A percentile compares a stretch with the other conserved stretches of the same genome.
These are phyloP conservation scores for Ischnura elegans DNA, from an alignment of 2,888 invertebrate species.

Conservation along the genomic window DNA sequence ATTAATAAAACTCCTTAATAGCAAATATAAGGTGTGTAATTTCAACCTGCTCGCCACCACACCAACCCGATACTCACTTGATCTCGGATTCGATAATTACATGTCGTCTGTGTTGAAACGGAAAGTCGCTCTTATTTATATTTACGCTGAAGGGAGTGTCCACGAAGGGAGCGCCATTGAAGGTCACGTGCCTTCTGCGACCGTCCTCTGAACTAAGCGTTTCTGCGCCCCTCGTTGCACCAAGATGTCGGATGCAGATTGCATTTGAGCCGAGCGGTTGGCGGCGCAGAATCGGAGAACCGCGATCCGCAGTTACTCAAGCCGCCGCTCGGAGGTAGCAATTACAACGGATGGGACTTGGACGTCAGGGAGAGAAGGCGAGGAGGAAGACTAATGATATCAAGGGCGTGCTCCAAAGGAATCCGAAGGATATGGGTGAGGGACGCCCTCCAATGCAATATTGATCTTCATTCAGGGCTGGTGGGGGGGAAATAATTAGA, in stretches of 20 bases:
- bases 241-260: conserved; percentile 45
- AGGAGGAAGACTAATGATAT: background rate
- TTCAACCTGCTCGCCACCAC: too few relatives aligned
- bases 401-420: background rate
- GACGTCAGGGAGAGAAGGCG: background rate
- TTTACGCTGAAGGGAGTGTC: background rate
- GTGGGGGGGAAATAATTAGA: background rate
- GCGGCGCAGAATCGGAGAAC: background rate
- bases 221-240: background rate
- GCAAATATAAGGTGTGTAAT: too few relatives aligned
- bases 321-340: conserved; percentile 5
- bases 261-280: background rate
- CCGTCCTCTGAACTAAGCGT: background rate
- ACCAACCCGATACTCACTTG: too few relatives aligned
- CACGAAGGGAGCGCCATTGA: conserved; percentile 15
- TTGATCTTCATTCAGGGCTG: background rate
- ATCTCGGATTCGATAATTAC: too few relatives aligned
- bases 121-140: too few relatives aligned
- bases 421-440: background rate
- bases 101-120: too few relatives aligned
- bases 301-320: background rate
- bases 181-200: background rate
- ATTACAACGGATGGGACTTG: background rate
- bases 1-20: too few relatives aligned
- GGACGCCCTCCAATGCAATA: background rate